Conservation (phyloP, 2,113 vertebrate genomes). For the Burhinus bistriatus region DNA sequence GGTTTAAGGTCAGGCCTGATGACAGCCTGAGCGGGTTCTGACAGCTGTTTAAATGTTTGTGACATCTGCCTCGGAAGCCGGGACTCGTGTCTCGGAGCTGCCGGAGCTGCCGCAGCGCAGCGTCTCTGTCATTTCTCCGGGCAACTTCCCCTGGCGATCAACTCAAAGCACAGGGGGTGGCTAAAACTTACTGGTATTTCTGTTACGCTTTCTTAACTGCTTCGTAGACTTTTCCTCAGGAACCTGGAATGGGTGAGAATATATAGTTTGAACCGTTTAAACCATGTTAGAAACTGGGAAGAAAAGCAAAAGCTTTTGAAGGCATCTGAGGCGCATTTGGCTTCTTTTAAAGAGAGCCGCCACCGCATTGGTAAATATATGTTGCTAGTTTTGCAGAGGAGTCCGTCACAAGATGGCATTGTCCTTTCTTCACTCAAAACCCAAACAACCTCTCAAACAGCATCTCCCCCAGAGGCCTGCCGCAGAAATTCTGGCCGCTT, state of each 20-base stretch:
- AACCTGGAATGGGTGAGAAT: background rate
- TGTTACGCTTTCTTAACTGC: background rate
- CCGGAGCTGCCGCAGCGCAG: background rate
- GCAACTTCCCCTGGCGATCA: background rate
- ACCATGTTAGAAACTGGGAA: background rate
- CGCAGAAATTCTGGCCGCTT: background rate
- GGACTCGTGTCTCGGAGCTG: background rate
- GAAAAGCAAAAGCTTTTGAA: background rate
- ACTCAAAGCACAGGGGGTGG: background rate
- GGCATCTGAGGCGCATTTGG: too few relatives aligned
- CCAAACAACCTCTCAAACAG: background rate
- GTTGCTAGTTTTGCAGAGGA: too few relatives aligned
- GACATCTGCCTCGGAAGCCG: constrained; percentile 66
- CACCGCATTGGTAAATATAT: too few relatives aligned
- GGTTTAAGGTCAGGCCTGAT: constrained; percentile 76
- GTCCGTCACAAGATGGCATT: background rate
- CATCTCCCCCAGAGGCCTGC: too few relatives aligned
- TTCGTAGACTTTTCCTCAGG: background rate
- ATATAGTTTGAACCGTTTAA: background rate
- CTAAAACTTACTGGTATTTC: background rate
- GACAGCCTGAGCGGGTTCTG: constrained; percentile 59
- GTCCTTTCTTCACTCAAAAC: background rate
- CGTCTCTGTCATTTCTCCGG: background rate
- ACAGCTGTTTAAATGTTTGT: constrained; percentile 80
- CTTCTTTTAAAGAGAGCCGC: too few relatives aligned